Base-by-base conservation (phyloP, 2,888 invertebrate genomes). In the Ypsolopha scabrella region DNA sequence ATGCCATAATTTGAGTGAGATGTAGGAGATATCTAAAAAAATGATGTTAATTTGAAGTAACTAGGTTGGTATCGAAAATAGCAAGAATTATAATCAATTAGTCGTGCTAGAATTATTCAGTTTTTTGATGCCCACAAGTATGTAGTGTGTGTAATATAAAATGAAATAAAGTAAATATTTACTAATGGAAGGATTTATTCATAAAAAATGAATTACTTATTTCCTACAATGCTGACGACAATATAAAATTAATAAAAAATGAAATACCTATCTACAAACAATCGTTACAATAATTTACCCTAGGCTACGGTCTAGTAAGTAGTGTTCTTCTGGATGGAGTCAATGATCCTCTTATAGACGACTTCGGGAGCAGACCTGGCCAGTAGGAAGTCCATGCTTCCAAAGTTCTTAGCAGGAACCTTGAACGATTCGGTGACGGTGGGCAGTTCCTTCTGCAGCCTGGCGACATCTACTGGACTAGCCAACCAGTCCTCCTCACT, bases 401-500 rank as follows among this genome's bases (percentile, higher is more conserved):
- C 72, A 69, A 85, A 87, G 63, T 79, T 69, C 43, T 82, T 72
- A 60, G 88, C 80, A 1, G 88, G 81, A 41, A 92, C 88, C 59
- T 85, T 73, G 73, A 87, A 86, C 58, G 80, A 80, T 50, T 87
- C 88, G 53, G 77, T 72, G 7, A 88, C 81, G 61, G 88, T 87
- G 48, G 90, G 88, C 41, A 94, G 76, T 57, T 87, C 80, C 6
- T 70, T 67, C 48, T 82, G 79, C 55, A 92, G 69, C 45, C 80
- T 80, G 41, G 85, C 68, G 1, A 92, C 90, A 57, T 92, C 91
- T 60, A 73, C 71, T 45, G 88, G 87, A 53, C 87, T 79, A 13
- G 92, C 88, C 49, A 94, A 72, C 89, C 90, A 90, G 72, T 94
- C 94, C 47, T 90, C 89, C 11, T 75, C 72, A 53, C 79, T 75